These are phyloP conservation scores for Xiphophorus hellerii DNA, from an alignment of 2,113 vertebrate species.

Conservation along the genomic window DNA sequence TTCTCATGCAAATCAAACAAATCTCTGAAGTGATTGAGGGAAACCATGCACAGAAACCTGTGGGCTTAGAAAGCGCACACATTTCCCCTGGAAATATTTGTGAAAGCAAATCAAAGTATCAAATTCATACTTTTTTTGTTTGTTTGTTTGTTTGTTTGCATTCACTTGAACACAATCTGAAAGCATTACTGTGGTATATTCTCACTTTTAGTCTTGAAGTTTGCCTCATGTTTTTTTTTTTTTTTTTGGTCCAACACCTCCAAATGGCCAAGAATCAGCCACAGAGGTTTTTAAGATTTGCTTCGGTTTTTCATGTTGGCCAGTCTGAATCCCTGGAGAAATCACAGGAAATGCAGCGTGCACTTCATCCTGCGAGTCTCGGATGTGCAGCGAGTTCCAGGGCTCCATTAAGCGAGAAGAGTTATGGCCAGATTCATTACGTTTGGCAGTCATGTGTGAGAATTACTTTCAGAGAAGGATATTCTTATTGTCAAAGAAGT, in stretches of 20 bases:
- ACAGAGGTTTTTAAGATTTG: background rate
- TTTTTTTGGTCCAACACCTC: background rate
- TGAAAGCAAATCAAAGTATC: background rate
- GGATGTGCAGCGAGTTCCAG: background rate
- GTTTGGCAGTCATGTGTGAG: background rate
- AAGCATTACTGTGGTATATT: background rate
- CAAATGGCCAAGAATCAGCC: conserved; percentile 2
- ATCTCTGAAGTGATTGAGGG: background rate
- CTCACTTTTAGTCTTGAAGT: background rate
- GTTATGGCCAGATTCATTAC: background rate
- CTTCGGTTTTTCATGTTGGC: background rate
- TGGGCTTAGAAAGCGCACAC: background rate
- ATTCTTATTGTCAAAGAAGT: background rate
- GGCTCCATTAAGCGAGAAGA: background rate
- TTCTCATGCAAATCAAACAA: background rate
- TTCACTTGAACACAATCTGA: background rate
- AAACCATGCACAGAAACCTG: background rate
- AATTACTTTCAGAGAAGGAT: background rate
- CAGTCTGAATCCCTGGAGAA: background rate
- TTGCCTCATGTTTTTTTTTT: background rate
- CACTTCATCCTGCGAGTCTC: background rate
- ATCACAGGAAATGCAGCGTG: background rate
- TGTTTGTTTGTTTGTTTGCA: too few species aligned
- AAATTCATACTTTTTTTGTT: background rate
- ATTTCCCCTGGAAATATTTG: background rate